A percentile compares a stretch with the other conserved stretches of the same genome.
Conservation (phyloP, 2,888 invertebrate species). For the Encarsia formosa region DNA sequence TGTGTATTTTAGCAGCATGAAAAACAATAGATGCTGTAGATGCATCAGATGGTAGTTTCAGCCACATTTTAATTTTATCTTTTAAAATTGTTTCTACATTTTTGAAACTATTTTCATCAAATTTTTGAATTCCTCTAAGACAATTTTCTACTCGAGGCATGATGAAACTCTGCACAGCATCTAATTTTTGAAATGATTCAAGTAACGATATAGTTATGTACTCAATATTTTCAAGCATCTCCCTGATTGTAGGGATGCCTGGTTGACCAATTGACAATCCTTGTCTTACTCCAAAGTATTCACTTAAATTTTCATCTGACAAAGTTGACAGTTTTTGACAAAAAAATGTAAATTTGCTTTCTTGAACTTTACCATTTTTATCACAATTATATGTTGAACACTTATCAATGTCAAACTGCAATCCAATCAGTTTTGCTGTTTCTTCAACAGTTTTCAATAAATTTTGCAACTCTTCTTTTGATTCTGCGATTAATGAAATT, state of each 20-base stretch:
- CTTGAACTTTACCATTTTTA: slow-evolving; percentile 10
- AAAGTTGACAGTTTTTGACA: slow-evolving; percentile 23
- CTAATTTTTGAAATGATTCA: slow-evolving; percentile 30
- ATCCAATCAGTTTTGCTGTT: slow-evolving; percentile 25
- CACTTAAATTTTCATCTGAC: slow-evolving; percentile 31
- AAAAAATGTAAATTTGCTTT: slow-evolving; percentile 28
- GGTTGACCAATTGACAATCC: slow-evolving; percentile 32
- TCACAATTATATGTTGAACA: slow-evolving; percentile 34
- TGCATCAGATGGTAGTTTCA: slow-evolving; percentile 38
- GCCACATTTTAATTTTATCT: slow-evolving; percentile 32
- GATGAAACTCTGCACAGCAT: slow-evolving; percentile 31
- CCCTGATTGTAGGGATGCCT: slow-evolving; percentile 26
- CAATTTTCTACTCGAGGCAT: slow-evolving; percentile 36
- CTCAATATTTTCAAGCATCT: slow-evolving; percentile 27
- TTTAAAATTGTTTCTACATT: slow-evolving; percentile 32
- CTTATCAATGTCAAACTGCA: slow-evolving; percentile 38
- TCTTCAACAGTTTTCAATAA: slow-evolving; percentile 4
- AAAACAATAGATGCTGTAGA: slow-evolving; percentile 31
- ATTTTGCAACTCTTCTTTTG: slow-evolving; percentile 22
- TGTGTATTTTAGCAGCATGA: not conserved
- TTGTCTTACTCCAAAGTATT: slow-evolving; percentile 41
- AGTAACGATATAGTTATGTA: slow-evolving; percentile 24
- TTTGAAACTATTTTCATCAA: slow-evolving; percentile 31
- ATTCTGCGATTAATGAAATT: slow-evolving; percentile 7
- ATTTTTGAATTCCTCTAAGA: slow-evolving; percentile 31